Conservation (phyloP, 2,113 vertebrate genomes). For the Megaleporinus macrocephalus region DNA sequence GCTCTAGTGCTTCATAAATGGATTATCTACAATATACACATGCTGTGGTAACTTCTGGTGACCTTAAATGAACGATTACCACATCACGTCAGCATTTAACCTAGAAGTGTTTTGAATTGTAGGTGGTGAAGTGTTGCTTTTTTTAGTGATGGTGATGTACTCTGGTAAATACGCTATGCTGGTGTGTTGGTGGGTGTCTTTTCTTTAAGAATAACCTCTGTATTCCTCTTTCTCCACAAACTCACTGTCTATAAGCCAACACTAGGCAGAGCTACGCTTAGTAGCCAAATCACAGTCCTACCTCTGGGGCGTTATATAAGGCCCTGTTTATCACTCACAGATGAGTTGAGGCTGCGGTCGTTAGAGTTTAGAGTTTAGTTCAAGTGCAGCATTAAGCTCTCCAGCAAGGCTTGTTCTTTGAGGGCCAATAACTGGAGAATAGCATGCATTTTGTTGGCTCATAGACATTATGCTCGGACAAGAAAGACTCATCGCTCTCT, state of each 20-base stretch:
- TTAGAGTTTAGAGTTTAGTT: conserved; percentile 18
- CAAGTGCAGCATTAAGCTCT: not conserved
- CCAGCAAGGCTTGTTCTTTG: not conserved
- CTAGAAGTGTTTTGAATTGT: not conserved
- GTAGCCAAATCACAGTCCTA: conserved; percentile 11
- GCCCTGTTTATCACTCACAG: conserved; percentile 27
- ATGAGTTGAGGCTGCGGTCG: not conserved
- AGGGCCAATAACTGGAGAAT: conserved; percentile 10
- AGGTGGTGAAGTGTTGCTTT: not conserved
- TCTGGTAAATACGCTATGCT: not conserved
- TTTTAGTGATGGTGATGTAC: not conserved
- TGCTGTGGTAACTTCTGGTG: not conserved
- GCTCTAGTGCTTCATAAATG: too few relatives aligned
- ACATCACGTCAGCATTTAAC: not conserved
- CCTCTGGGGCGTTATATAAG: conserved; percentile 8
- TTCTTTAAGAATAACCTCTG: conserved; percentile 38
- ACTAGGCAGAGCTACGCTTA: conserved; percentile 4
- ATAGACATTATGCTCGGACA: conserved; percentile 55
- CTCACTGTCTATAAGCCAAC: conserved; percentile 46
- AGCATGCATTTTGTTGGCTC: conserved; percentile 50
- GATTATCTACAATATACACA: not conserved
- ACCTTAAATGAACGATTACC: not conserved
- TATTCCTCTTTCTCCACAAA: conserved; percentile 32
- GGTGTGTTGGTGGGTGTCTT: conserved; percentile 27
- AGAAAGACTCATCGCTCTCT: conserved; percentile 47